Percentiles rank a stretch among this genome's conserved stretches.
Conservation (phyloP, 2,113 vertebrate species). For the Anhinga anhinga region DNA sequence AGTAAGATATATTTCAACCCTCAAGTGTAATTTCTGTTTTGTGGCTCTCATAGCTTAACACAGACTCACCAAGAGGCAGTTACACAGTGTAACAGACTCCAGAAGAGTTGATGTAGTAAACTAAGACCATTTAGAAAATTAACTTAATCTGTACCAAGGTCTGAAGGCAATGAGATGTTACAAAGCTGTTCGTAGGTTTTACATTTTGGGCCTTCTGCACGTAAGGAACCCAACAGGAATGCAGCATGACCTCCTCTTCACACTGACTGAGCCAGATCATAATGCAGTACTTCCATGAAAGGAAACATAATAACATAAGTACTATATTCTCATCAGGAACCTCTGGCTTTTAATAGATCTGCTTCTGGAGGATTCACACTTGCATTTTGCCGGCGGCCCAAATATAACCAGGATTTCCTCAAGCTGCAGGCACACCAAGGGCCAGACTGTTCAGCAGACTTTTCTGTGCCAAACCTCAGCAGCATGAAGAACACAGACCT, state of each 20-base stretch:
- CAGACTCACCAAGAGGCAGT: not conserved
- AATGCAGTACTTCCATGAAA: not conserved
- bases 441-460: not conserved
- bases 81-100: not conserved
- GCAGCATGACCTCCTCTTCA: not conserved
- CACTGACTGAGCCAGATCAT: not conserved
- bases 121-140: not conserved
- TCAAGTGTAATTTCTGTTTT: not conserved
- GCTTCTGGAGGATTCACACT: not conserved
- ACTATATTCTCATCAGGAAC: not conserved
- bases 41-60: not conserved
- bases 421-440: not conserved
- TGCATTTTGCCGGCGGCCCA: not conserved
- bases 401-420: fast-evolving
- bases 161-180: not conserved
- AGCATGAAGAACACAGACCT: not conserved
- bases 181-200: not conserved
- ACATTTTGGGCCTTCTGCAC: fast-evolving
- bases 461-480: not conserved
- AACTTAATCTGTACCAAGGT: not conserved
- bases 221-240: not conserved
- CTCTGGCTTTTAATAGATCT: not conserved
- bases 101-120: not conserved
- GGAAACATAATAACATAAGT: not conserved
- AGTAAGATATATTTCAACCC: not conserved